Conservation (phyloP, 2,888 invertebrate species). For the Thereva unica region DNA sequence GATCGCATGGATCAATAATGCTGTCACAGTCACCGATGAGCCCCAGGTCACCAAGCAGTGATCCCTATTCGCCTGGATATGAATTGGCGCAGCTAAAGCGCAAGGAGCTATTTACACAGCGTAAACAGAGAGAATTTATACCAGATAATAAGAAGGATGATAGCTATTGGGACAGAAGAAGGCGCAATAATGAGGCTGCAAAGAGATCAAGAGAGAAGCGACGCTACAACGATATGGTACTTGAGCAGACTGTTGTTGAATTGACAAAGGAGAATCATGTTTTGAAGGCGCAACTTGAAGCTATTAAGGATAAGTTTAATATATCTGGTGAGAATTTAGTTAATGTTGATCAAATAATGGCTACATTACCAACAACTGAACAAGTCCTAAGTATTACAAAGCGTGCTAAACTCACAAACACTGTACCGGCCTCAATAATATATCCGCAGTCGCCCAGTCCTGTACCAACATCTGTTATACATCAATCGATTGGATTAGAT, state of each 20-base stretch:
- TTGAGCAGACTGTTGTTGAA: conserved; percentile 92
- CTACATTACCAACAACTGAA: conserved; percentile 81
- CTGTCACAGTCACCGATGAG: conserved; percentile 57
- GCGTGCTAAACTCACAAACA: conserved; percentile 61
- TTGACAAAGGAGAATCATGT: conserved; percentile 95
- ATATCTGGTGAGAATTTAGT: conserved; percentile 85
- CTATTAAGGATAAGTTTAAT: conserved; percentile 90
- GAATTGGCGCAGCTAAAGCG: conserved; percentile 64
- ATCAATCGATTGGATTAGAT: conserved; percentile 59
- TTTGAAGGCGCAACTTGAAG: conserved; percentile 87
- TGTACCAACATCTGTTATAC: conserved; percentile 66
- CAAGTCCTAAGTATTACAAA: conserved; percentile 84
- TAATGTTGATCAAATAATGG: conserved; percentile 86
- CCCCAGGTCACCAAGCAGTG: conserved; percentile 49
- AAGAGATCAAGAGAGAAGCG: conserved; percentile 95
- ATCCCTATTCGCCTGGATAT: conserved; percentile 60
- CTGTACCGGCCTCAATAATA: conserved; percentile 61
- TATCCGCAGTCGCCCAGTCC: conserved; percentile 64
- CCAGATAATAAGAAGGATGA: conserved; percentile 97
- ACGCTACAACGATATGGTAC: conserved; percentile 93
- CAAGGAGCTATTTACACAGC: conserved; percentile 84
- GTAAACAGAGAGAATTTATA: conserved; percentile 95
- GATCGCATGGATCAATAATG: conserved; percentile 38
- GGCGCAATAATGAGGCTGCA: conserved; percentile 96
- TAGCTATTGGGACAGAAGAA: conserved; percentile 94